Conservation (phyloP, 2,113 vertebrate genomes). For the Macquaria ambigua region DNA sequence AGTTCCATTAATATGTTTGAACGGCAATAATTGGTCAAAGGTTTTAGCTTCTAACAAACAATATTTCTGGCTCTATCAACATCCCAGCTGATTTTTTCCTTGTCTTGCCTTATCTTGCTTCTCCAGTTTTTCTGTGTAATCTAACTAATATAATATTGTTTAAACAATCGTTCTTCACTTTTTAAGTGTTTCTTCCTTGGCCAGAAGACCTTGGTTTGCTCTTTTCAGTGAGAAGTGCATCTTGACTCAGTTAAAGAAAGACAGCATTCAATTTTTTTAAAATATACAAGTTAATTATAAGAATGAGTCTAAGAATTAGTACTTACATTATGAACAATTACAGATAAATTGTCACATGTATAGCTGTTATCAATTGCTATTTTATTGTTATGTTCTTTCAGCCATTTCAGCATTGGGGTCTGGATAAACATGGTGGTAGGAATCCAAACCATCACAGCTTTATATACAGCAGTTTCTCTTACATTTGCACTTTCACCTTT, state of each 20-base stretch:
- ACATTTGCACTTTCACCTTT: slow-evolving; percentile 5
- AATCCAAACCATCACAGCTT: neutral
- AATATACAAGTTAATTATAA: neutral
- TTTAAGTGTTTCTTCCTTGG: neutral
- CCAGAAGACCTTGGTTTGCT: neutral
- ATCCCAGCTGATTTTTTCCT: neutral
- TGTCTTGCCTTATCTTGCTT: neutral
- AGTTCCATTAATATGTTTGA: too few species aligned
- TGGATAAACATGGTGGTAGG: neutral
- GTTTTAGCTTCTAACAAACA: neutral
- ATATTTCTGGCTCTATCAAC: neutral
- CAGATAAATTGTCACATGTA: neutral
- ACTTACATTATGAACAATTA: neutral
- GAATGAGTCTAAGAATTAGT: neutral
- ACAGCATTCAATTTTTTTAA: too few species aligned
- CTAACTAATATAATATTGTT: neutral
- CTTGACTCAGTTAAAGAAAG: neutral
- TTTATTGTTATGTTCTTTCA: neutral
- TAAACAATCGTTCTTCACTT: neutral
- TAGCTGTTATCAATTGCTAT: neutral
- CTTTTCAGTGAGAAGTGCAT: neutral
- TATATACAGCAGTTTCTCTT: neutral
- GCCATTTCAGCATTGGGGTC: neutral
- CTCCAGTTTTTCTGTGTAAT: neutral
- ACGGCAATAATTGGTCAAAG: too few species aligned